Percentiles rank a stretch among this genome's conserved stretches.
These are phyloP conservation scores for Temnothorax curvispinosus DNA, from an alignment of 1,140 invertebrate species.

Conservation along the genomic window DNA sequence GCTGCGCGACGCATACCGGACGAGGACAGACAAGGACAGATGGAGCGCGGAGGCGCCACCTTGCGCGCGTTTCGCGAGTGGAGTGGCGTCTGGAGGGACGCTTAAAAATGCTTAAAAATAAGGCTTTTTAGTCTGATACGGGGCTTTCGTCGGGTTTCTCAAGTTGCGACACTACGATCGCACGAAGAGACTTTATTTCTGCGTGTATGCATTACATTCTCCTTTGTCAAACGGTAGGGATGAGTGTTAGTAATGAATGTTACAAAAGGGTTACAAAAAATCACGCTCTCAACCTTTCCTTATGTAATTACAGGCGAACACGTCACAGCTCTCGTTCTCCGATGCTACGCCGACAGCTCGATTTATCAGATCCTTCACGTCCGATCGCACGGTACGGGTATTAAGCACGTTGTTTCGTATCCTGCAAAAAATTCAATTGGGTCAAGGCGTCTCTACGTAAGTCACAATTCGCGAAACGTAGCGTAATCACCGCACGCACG, in stretches of 20 bases:
- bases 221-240: slow-evolving; percentile 1
- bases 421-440: slow-evolving; percentile 69
- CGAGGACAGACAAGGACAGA: too few species aligned
- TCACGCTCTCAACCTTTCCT: slow-evolving; percentile 38
- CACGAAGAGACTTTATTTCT: slow-evolving; percentile 17
- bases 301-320: slow-evolving; percentile 76
- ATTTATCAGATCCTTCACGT: slow-evolving; percentile 80
- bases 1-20: neutral
- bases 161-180: neutral
- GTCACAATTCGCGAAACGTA: too few species aligned
- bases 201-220: neutral
- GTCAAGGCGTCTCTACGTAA: too few species aligned
- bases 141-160: neutral
- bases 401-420: slow-evolving; percentile 79
- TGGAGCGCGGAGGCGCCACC: neutral
- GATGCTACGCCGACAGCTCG: slow-evolving; percentile 79
- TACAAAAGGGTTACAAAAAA: slow-evolving; percentile 1
- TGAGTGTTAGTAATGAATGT: neutral
- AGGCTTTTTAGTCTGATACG: neutral
- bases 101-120: neutral
- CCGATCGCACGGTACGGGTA: slow-evolving; percentile 71
- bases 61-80: neutral
- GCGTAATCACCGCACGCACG: too few species aligned
- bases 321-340: slow-evolving; percentile 71
- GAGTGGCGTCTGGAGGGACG: neutral